Percentiles rank a stretch among this genome's conserved stretches.
Conservation (phyloP, 2,797 vertebrate genomes). For the Calcarius lapponicus region DNA sequence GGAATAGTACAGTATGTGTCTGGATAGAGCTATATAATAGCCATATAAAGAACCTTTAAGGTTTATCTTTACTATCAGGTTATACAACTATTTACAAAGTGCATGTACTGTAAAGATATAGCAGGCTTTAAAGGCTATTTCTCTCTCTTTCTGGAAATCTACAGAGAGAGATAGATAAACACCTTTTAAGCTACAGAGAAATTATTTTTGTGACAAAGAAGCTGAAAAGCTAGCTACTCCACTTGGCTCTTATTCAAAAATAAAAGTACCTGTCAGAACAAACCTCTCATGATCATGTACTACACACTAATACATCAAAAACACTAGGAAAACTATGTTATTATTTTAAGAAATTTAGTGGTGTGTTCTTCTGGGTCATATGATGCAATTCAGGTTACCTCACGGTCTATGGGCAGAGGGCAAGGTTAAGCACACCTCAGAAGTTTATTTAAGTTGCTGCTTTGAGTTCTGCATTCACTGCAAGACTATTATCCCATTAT, state of each 20-base stretch:
- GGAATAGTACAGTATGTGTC: neutral
- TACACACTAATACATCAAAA: neutral
- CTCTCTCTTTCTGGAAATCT: neutral
- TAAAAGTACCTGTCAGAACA: neutral
- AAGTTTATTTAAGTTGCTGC: neutral
- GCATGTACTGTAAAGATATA: neutral
- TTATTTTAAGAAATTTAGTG: neutral
- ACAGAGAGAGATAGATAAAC: neutral
- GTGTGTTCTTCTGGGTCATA: neutral
- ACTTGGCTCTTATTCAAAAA: neutral
- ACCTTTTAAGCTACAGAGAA: neutral
- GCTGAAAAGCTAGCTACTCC: neutral
- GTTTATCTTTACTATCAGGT: slow-evolving; percentile 2
- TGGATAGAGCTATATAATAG: neutral
- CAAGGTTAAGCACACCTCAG: neutral
- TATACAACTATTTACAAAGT: slow-evolving; percentile 1
- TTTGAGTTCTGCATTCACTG: neutral
- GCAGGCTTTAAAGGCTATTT: neutral
- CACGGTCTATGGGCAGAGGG: neutral
- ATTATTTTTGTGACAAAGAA: neutral
- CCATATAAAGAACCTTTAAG: neutral
- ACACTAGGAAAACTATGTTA: neutral
- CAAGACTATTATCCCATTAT: neutral
- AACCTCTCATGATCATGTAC: neutral
- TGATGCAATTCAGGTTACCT: neutral